These are phyloP conservation scores for Junonia oenone DNA, from an alignment of 2,888 invertebrate species.

Conservation along the genomic window DNA sequence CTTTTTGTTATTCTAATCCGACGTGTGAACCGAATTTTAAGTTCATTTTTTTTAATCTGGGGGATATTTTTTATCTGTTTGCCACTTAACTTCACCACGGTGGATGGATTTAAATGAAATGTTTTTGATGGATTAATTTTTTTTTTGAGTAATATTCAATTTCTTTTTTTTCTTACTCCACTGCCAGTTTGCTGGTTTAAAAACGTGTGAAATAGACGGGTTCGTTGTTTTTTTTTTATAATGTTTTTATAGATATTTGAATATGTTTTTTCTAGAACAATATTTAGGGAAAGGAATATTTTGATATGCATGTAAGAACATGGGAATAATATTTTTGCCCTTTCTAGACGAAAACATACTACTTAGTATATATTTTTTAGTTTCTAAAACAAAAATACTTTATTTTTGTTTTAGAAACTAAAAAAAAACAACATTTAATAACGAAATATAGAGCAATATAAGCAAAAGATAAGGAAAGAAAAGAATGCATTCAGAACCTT, in stretches of 20 bases:
- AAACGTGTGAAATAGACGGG: slow-evolving; percentile 42
- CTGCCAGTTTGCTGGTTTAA: slow-evolving; percentile 27
- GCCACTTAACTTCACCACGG: slow-evolving; percentile 54
- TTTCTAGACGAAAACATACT: too few species aligned
- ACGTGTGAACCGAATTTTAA: slow-evolving; percentile 51
- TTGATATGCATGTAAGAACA: neutral
- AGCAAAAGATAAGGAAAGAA: too few species aligned
- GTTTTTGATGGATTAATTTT: slow-evolving; percentile 42
- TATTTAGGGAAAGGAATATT: too few species aligned
- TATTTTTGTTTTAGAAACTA: too few species aligned
- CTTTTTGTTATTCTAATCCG: slow-evolving; percentile 42
- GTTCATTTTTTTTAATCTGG: slow-evolving; percentile 36
- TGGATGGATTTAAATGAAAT: slow-evolving; percentile 47
- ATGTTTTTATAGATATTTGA: neutral
- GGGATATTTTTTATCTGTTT: slow-evolving; percentile 38
- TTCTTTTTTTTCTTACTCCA: slow-evolving; percentile 29
- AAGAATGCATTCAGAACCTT: too few species aligned
- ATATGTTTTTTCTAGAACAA: neutral
- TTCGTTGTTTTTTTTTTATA: slow-evolving; percentile 7
- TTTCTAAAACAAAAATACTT: too few species aligned
- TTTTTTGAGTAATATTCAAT: slow-evolving; percentile 36
- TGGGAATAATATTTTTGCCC: too few species aligned
- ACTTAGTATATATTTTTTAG: too few species aligned
- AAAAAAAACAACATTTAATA: too few species aligned
- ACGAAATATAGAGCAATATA: too few species aligned